These are phyloP conservation scores for Dipodomys ordii DNA, from an alignment of 2,113 vertebrate genomes.

Conservation along the genomic window DNA sequence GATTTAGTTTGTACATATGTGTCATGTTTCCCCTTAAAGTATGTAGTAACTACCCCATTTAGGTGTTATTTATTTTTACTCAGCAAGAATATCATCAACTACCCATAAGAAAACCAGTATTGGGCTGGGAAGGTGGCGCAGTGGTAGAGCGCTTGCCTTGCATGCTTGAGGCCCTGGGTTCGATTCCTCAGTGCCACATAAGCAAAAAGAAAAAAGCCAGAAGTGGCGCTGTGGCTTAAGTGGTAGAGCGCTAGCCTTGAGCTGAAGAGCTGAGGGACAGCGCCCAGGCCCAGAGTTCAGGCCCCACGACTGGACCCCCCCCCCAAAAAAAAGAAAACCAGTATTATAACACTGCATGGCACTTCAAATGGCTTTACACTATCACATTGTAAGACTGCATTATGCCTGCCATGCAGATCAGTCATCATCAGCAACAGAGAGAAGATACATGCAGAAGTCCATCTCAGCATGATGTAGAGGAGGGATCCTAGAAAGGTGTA, in stretches of 20 bases:
- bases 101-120: neutral
- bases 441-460: neutral
- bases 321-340: neutral
- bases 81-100: neutral
- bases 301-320: too few relatives aligned
- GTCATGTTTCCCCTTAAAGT: neutral
- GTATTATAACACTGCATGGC: neutral
- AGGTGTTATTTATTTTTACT: neutral
- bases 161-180: too few relatives aligned
- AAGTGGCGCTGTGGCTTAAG: too few relatives aligned
- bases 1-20: neutral
- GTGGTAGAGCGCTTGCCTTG: too few relatives aligned
- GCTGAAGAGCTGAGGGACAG: too few relatives aligned
- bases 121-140: too few relatives aligned
- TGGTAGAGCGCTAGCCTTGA: too few relatives aligned
- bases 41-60: neutral
- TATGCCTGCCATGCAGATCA: rapidly evolving
- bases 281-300: too few relatives aligned
- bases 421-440: neutral
- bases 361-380: neutral
- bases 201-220: too few relatives aligned
- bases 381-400: neutral
- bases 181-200: too few relatives aligned
- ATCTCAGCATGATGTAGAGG: neutral
- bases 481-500: neutral